Base-by-base conservation (phyloP, 2,113 vertebrate genomes). In the Columbina picui region DNA sequence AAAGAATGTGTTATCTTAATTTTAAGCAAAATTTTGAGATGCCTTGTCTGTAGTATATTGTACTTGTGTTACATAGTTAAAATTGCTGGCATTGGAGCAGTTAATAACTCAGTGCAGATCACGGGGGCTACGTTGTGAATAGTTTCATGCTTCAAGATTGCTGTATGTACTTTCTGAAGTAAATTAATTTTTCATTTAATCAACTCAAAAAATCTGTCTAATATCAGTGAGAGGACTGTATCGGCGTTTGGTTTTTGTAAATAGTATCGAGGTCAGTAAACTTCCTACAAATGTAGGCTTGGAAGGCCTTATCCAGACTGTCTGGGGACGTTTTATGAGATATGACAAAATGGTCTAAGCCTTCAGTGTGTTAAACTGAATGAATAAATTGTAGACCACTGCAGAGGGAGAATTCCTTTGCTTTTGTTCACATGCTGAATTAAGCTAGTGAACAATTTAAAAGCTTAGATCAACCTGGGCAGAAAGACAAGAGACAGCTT, bases 121-220 rank as follows among this genome's bases (percentile, higher is more conserved):
- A 2, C 8, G 43, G 61, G 68, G 55, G 49, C 74, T 61, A 65
- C n/a, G 18, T 81, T 57, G 36, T 65, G 49, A 90, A 68, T 22
- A 75, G 74, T 77, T 84, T 84, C 38, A 13, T 38, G 45, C 92
- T 83, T 79, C 64, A 41, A 52, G 84, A 71, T 61, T 79, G 26
- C 68, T 89, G 73, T 63, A 30, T 84, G 61, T 67, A 70, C 75
- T 96, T 94, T 60, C 81, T 75, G 25, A 84, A 96, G 69, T 86
- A 94, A 97, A 95, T 97, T 70, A 89, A 76, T 94, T 94, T 95
- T 96, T 87, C 60, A 34, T 96, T 96, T 96, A 96, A 95, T 90
- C 53, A 70, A 10, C 36, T 73, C 61, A 84, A 96, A 84, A 96
- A 97, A 97, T 97, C 96, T 96, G 89, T 89, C 86, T 84, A 86